These are phyloP conservation scores for Brachionus rotundiformis DNA, from an alignment of 1,140 invertebrate species.

Conservation along the genomic window DNA sequence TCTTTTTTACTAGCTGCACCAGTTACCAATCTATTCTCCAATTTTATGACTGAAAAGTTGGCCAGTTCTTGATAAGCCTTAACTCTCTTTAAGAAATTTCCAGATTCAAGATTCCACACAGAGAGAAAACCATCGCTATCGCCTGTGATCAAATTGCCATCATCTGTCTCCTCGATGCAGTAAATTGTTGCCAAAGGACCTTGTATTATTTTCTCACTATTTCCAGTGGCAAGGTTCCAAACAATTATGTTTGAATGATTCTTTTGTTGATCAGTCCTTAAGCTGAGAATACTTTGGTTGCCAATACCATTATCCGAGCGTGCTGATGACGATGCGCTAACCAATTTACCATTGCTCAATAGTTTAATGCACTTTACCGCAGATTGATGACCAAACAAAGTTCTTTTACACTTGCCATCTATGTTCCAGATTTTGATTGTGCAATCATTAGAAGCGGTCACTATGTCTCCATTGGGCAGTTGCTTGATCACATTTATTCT, in stretches of 20 bases:
- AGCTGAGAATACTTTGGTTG: not conserved
- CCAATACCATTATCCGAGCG: not conserved
- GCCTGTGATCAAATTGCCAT: not conserved
- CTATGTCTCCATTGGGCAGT: not conserved
- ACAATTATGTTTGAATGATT: not conserved
- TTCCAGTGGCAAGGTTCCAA: not conserved
- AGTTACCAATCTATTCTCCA: not conserved
- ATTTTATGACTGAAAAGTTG: not conserved
- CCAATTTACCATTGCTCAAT: not conserved
- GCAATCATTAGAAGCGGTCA: not conserved
- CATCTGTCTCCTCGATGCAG: not conserved
- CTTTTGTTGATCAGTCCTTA: not conserved
- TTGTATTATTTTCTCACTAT: not conserved
- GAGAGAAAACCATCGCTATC: not conserved
- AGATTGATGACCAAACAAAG: not conserved
- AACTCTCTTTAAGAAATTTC: not conserved
- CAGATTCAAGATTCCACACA: not conserved
- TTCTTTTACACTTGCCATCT: not conserved
- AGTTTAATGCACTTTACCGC: not conserved
- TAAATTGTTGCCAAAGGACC: not conserved
- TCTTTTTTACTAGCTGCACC: not conserved
- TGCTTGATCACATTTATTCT: not conserved
- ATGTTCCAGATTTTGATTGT: constrained; percentile 2
- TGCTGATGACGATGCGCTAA: not conserved
- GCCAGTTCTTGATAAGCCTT: not conserved